Base-by-base conservation (phyloP, 53 echinoderm and acorn worm species). In the Stichopus horrens region DNA sequence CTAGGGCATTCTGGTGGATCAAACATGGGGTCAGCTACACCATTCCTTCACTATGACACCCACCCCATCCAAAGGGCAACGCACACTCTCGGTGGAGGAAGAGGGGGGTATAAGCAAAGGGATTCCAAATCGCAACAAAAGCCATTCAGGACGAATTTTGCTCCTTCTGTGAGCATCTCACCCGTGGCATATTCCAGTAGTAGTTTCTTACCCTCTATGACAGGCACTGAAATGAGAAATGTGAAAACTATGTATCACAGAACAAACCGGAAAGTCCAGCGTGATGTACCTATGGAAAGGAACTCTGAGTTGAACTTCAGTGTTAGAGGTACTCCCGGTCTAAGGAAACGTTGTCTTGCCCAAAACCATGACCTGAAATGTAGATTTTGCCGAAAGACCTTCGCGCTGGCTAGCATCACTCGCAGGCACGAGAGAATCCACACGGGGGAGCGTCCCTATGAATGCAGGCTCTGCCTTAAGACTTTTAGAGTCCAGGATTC, bases 401-500 rank as follows among this genome's bases (percentile, higher is more conserved):
- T 81, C 58, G 4, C 7, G 23, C 58, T 56, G 0, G 56, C 6
- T 20, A 57, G 23, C 14, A 56, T 20, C 57, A 21, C 21, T 18
- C 21, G 20, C 9, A 7, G 21, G 58, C 81, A 81, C 58, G 81
- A 81, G 55, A 55, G 81, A 7, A 81, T 58, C n/a, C 81, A 81
- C 18, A 81, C 81, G 5, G 81, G 58, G 7, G 81, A 81, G 56
- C 56, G 20, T n/a, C 81, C 81, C 6, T 81, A 81, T 81, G 19
- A 21, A 9, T 81, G 81, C 57, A 57, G 58, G 6, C 58, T 21
- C 58, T 81, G 81, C 21, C 81, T 58, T 1, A 81, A 81, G 21
- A 81, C 16, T 53, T 81, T 81, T 56, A 81, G 21, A 8, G 81
- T 81, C 21, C 81, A 57, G 19, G 81, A 81, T 9, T 81, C 58